Conservation (phyloP, 2,797 vertebrate genomes). For the Caiman crocodilus region DNA sequence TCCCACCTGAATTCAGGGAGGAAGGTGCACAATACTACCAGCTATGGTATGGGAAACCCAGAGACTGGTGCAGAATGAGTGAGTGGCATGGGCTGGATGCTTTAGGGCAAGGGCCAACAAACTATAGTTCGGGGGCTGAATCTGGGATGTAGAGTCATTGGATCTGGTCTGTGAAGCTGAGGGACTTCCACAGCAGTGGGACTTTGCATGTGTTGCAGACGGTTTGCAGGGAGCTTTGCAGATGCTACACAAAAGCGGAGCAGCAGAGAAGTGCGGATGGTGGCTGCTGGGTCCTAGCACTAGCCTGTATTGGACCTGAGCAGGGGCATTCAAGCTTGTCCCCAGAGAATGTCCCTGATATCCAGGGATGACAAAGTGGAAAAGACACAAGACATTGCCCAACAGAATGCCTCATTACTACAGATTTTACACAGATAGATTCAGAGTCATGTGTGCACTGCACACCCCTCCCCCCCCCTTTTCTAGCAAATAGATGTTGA, state of each 20-base stretch:
- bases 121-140: too few species aligned
- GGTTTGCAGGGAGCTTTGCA: too few species aligned
- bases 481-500: not conserved
- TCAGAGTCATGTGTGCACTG: not conserved
- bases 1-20: not conserved
- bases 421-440: not conserved
- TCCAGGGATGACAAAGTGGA: not conserved
- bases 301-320: too few species aligned
- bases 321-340: too few species aligned
- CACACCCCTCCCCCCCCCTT: not conserved
- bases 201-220: too few species aligned
- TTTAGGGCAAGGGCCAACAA: not conserved
- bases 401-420: not conserved
- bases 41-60: not conserved
- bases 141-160: too few species aligned
- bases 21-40: not conserved
- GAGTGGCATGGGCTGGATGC: not conserved
- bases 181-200: too few species aligned
- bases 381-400: not conserved
- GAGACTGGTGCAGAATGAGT: not conserved
- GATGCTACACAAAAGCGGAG: too few species aligned
- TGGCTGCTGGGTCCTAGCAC: too few species aligned
- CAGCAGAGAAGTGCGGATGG: too few species aligned
- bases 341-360: not conserved
- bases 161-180: too few species aligned